These are phyloP conservation scores for Bombus polaris DNA, from an alignment of 1,140 invertebrate species.

Conservation along the genomic window DNA sequence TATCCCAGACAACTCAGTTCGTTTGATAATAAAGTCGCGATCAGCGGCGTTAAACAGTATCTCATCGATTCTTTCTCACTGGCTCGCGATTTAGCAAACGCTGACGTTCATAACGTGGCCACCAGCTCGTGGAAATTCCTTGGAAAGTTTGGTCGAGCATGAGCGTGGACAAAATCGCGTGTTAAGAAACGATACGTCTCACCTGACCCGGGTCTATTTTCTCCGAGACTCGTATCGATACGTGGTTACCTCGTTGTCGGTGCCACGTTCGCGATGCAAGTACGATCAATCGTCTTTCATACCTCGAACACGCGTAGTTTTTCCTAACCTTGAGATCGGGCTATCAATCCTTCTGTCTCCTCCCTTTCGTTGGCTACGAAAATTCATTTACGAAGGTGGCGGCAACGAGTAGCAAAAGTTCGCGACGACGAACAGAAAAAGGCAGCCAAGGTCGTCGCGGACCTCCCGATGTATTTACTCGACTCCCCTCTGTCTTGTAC, in stretches of 20 bases:
- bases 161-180: not conserved
- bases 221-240: not conserved
- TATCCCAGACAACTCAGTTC: too few relatives aligned
- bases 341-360: not conserved
- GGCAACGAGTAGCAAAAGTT: too few relatives aligned
- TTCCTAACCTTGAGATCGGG: not conserved
- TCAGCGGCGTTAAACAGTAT: too few relatives aligned
- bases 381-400: too few relatives aligned
- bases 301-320: not conserved
- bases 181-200: constrained; percentile 12
- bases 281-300: too few relatives aligned
- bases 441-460: not conserved
- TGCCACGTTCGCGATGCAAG: not conserved
- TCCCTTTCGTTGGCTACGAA: not conserved
- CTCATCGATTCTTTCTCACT: too few relatives aligned
- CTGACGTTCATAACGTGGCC: too few relatives aligned
- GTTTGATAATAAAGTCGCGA: too few relatives aligned
- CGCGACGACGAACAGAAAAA: not conserved
- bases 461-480: not conserved
- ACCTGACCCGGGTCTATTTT: not conserved
- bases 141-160: not conserved
- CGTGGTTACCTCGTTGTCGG: not conserved
- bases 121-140: too few relatives aligned
- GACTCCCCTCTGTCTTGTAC: not conserved
- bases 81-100: too few relatives aligned